Conservation (phyloP, 1,140 invertebrate species). For the Hycleus cichorii region DNA sequence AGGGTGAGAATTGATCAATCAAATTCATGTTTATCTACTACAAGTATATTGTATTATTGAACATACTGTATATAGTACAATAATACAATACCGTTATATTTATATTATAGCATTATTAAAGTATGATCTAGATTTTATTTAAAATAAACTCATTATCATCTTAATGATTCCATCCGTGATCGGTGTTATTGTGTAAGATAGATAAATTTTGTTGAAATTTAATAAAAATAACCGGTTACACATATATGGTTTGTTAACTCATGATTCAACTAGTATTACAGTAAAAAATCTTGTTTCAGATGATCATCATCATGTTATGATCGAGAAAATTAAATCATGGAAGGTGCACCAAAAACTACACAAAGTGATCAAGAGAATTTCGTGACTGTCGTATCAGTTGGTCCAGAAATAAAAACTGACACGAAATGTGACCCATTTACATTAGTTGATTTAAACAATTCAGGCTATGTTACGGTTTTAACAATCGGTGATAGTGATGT, state of each 20-base stretch:
- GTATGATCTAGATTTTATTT: neutral
- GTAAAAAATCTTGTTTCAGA: neutral
- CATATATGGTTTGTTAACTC: conserved; percentile 3
- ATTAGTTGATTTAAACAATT: conserved; percentile 25
- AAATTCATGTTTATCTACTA: neutral
- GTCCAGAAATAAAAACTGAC: conserved; percentile 40
- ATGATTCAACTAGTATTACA: conserved; percentile 5
- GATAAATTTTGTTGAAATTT: neutral
- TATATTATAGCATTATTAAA: neutral
- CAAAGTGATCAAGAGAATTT: conserved; percentile 45
- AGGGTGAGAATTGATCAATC: neutral
- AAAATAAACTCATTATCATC: too few species aligned
- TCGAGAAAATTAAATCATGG: neutral
- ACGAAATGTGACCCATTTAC: conserved; percentile 35
- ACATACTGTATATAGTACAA: neutral
- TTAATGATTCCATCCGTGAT: too few species aligned
- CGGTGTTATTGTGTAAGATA: too few species aligned
- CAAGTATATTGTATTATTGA: neutral
- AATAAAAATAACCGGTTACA: conserved; percentile 6
- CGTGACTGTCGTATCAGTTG: conserved; percentile 63
- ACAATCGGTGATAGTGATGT: conserved; percentile 33
- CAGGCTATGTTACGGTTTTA: conserved; percentile 38
- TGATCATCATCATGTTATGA: neutral
- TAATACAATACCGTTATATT: neutral
- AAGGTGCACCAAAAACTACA: conserved; percentile 7